These are phyloP conservation scores for Ciconia boyciana DNA, from an alignment of 2,113 vertebrate genomes.

Conservation along the genomic window DNA sequence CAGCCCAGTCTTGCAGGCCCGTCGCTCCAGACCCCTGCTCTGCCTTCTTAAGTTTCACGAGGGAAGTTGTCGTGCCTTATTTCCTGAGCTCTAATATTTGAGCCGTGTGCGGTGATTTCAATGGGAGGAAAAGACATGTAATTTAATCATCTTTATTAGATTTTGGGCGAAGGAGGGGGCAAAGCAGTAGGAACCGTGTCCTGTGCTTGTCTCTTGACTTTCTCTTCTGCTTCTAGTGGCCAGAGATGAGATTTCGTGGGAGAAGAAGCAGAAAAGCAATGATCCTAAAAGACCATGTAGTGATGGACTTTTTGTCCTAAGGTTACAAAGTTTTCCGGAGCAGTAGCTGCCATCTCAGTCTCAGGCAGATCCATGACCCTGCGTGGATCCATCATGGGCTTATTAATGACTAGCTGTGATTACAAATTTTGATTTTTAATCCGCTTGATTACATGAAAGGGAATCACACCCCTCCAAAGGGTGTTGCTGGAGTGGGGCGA, in stretches of 20 bases:
- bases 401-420: background rate
- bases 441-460: rapidly evolving
- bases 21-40: conserved; percentile 76
- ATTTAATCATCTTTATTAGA: conserved; percentile 85
- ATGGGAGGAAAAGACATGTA: conserved; percentile 78
- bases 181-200: conserved; percentile 35
- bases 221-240: conserved; percentile 28
- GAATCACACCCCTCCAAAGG: background rate
- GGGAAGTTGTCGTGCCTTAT: conserved; percentile 87
- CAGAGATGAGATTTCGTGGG: background rate
- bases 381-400: background rate
- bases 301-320: background rate
- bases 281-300: background rate
- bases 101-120: conserved; percentile 73
- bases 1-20: conserved; percentile 74
- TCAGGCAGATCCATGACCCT: background rate
- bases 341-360: background rate
- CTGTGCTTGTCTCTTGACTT: conserved; percentile 32
- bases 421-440: background rate
- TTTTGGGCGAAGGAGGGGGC: conserved; percentile 62
- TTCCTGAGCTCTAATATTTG: conserved; percentile 87
- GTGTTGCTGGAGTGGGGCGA: background rate
- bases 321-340: background rate
- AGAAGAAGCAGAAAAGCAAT: background rate
- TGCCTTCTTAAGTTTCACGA: conserved; percentile 87